Percentiles rank a stretch among this genome's conserved stretches.
These are phyloP conservation scores for Clarias pachynema DNA, from an alignment of 2,797 vertebrate species.

Conservation along the genomic window DNA sequence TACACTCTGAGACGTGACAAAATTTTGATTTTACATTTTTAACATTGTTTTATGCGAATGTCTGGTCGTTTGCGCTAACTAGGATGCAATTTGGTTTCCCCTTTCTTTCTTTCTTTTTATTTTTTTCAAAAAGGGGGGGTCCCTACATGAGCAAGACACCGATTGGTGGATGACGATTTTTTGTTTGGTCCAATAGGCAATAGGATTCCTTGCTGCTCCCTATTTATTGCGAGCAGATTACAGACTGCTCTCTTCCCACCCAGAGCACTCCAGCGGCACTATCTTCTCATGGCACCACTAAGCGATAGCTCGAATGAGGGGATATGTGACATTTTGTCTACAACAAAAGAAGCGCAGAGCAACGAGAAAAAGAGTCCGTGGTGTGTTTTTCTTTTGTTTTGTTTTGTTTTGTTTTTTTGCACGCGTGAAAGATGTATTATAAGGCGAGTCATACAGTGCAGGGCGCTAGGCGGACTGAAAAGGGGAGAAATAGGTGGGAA, in stretches of 20 bases:
- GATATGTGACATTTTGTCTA: constrained; percentile 62
- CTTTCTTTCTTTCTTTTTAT: constrained; percentile 48
- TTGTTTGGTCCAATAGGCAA: constrained; percentile 91
- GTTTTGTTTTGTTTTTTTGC: constrained; percentile 40
- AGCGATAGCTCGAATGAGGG: constrained; percentile 66
- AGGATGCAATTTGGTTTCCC: constrained; percentile 73
- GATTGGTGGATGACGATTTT: constrained; percentile 96
- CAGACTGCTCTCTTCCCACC: constrained; percentile 94
- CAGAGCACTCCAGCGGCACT: constrained; percentile 85
- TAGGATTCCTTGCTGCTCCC: constrained; percentile 84
- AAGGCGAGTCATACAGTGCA: not conserved
- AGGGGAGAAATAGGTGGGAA: constrained; percentile 61
- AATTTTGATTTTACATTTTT: not conserved
- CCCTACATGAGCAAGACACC: constrained; percentile 82
- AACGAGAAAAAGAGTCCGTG: constrained; percentile 56
- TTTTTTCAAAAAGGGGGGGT: constrained; percentile 80
- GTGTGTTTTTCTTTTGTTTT: not conserved
- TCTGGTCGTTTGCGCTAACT: constrained; percentile 65
- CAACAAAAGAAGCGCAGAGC: constrained; percentile 65
- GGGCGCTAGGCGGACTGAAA: constrained; percentile 36
- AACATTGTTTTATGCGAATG: constrained; percentile 48
- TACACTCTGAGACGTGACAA: constrained; percentile 32
- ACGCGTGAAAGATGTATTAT: not conserved
- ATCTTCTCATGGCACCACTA: constrained; percentile 73
- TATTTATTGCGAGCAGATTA: constrained; percentile 98